A percentile compares a stretch with the other conserved stretches of the same genome.
Conservation (phyloP, 2,113 vertebrate species). For the Mola mola region DNA sequence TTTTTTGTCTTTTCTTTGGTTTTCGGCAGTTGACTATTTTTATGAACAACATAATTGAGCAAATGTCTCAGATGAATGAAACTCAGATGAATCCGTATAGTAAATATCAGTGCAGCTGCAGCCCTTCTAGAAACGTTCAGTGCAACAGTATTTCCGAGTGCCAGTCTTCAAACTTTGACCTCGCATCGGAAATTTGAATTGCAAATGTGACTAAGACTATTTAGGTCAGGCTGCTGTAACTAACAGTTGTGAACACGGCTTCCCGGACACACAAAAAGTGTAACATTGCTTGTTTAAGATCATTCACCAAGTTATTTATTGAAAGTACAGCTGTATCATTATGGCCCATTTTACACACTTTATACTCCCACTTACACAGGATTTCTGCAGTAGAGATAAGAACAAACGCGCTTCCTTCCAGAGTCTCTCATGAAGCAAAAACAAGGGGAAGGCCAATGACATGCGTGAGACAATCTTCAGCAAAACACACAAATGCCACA, state of each 20-base stretch:
- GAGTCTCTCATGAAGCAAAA: conserved; percentile 62
- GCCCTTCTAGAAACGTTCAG: too few species aligned
- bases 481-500: conserved; percentile 9
- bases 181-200: conserved; percentile 64
- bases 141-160: not conserved
- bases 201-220: conserved; percentile 51
- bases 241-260: conserved; percentile 19
- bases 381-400: conserved; percentile 69
- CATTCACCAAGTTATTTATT: conserved; percentile 13
- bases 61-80: too few species aligned
- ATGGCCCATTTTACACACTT: conserved; percentile 8
- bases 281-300: conserved; percentile 16
- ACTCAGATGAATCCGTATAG: too few species aligned
- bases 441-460: conserved; percentile 18
- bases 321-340: conserved; percentile 1
- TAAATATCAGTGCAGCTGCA: not conserved
- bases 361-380: conserved; percentile 38
- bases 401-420: conserved; percentile 72
- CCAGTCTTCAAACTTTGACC: conserved; percentile 10
- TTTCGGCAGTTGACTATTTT: too few species aligned
- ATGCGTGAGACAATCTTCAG: not conserved
- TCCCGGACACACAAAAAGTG: not conserved
- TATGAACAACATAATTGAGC: too few species aligned
- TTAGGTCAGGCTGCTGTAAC: conserved; percentile 32
- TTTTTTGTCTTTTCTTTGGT: too few species aligned